Percentiles rank a stretch among this genome's conserved stretches.
Evolutionary conservation across 92 coral and sea anemone species (phyloP).

Genomic region (Porites divaricata): DNA sequence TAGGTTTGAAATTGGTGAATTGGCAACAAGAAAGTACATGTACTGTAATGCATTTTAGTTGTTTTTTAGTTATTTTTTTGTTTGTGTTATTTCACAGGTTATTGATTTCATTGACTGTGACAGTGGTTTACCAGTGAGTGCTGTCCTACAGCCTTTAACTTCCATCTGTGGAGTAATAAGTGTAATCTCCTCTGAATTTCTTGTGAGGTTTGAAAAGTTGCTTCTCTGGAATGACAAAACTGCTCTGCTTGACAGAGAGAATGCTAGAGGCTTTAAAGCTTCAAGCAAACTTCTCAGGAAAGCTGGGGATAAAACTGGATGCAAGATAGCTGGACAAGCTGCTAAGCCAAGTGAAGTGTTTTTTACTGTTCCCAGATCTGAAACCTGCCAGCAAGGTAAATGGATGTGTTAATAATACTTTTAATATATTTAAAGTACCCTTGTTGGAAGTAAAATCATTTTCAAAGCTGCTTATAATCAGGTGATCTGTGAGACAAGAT

Average conservation of each 20-base stretch:
- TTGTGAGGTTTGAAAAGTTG: slow-evolving; percentile 79
- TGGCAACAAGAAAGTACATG: neutral
- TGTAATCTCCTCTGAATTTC: slow-evolving; percentile 65
- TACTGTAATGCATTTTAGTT: neutral
- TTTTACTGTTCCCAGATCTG: slow-evolving; percentile 6
- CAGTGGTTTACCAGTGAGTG: slow-evolving; percentile 70
- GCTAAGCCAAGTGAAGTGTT: slow-evolving; percentile 9
- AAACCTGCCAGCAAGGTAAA: slow-evolving; percentile 2
- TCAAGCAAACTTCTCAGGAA: slow-evolving; percentile 5
- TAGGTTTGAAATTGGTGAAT: neutral
- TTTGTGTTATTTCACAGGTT: slow-evolving; percentile 53
- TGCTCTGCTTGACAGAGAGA: slow-evolving; percentile 11
- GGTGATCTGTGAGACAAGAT: too few species aligned
- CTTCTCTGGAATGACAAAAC: slow-evolving; percentile 68
- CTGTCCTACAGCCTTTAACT: slow-evolving; percentile 87
- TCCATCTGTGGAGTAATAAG: slow-evolving; percentile 83
- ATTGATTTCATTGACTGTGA: slow-evolving; percentile 81
- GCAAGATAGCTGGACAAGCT: slow-evolving; percentile 24
- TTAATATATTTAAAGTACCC: neutral
- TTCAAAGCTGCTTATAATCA: too few species aligned
- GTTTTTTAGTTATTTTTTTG: neutral
- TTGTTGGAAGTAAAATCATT: neutral
- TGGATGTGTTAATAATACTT: neutral
- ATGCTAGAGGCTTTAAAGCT: slow-evolving; percentile 5
- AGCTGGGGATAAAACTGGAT: neutral